These are phyloP conservation scores for Dendrocincla tyrannina DNA, from an alignment of 2,797 vertebrate genomes.

Conservation along the genomic window DNA sequence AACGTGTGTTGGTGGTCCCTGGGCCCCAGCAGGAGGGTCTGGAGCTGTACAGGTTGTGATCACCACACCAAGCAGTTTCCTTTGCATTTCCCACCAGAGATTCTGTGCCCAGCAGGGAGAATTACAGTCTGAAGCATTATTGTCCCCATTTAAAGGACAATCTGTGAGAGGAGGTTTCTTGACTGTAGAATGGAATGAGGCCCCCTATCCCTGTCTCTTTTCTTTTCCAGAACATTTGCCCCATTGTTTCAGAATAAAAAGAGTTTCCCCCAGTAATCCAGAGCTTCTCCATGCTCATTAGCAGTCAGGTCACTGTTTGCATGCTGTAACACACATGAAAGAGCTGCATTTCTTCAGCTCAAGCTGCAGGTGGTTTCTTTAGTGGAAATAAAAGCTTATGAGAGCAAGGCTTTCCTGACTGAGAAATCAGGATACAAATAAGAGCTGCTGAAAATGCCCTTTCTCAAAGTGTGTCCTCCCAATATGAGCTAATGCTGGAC, in stretches of 20 bases:
- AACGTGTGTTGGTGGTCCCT: not conserved
- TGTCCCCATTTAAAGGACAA: not conserved
- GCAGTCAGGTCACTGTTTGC: constrained; percentile 29
- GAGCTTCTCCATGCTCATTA: not conserved
- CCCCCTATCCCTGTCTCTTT: not conserved
- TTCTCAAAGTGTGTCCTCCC: not conserved
- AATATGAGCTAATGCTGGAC: not conserved
- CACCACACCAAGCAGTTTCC: not conserved
- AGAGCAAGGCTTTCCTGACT: not conserved
- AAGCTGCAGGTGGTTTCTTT: not conserved
- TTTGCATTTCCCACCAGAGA: not conserved
- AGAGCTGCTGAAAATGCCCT: not conserved
- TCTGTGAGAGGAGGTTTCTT: constrained; percentile 1
- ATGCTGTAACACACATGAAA: constrained; percentile 23
- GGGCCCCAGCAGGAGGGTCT: not conserved
- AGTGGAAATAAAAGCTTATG: constrained; percentile 13
- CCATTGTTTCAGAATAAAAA: constrained; percentile 44
- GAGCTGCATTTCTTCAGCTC: constrained; percentile 27
- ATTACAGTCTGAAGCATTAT: not conserved
- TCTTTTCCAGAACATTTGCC: constrained; percentile 45
- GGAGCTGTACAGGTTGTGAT: not conserved
- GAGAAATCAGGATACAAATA: not conserved
- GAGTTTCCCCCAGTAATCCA: constrained; percentile 11
- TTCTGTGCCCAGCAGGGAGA: not conserved
- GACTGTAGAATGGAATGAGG: constrained; percentile 5